Base-by-base conservation (phyloP, 1,140 invertebrate genomes). In the Drosophila serrata region DNA sequence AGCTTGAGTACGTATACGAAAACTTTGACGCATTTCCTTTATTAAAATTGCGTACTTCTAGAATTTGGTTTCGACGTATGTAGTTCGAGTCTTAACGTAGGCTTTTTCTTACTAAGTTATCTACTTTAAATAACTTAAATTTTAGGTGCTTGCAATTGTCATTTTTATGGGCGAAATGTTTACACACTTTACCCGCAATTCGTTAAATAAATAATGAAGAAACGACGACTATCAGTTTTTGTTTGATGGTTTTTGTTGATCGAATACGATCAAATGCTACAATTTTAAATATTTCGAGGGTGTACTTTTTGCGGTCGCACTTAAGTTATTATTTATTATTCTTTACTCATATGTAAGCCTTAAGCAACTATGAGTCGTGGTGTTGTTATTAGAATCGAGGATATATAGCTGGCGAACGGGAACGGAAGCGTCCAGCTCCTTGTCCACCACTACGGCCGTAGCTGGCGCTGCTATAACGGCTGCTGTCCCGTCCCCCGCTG, bases 401-500 rank as follows among this genome's bases (percentile, higher is more conserved):
- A 61, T 82, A 72, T 43, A 78, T 78, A 55, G 75, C 77, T 42
- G 90, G 92, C n/a, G 92, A 91, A 49, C 91, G 84, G 45, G 91
- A 91, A 56, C 90, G 76, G 64, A 91, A 91, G 24, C 92, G 91
- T 31, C 86, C 79, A 29, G 92, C 91, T 45, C 91, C 86, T 59
- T 93, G 86, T 51, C 93, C 92, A 19, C 92, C 91, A 56, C 92
- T 91, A 15, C 93, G 92, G 29, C 93, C 87, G 39, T 91, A 80
- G 22, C 87, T 84, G 13, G 92, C 77, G 48, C 93, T 91, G 27
- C 91, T 91, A 87, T 94, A 93, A 79, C 94, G 93, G 43, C 80
- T 80, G 58, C 79, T 93, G 67, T 93, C 91, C 43, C 93, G 84
- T 40, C 85, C 76, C 46, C 87, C 82, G 43, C 92, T 78, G 61